These are phyloP conservation scores for Neolamprologus sp. DNA, from an alignment of 2,113 vertebrate genomes.

Conservation along the genomic window DNA sequence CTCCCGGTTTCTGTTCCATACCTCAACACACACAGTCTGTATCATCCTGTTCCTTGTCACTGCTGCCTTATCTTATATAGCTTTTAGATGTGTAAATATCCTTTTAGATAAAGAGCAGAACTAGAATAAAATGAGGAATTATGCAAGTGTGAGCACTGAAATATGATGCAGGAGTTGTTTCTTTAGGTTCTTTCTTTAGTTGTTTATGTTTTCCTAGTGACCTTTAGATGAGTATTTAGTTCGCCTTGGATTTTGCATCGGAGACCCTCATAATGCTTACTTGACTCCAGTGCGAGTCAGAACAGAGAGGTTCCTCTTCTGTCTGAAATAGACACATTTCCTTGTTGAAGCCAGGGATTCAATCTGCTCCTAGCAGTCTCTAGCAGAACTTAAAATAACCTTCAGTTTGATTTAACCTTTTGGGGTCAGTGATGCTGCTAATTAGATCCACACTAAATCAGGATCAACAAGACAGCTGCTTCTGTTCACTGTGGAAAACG, in stretches of 20 bases:
- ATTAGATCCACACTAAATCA: constrained; percentile 24
- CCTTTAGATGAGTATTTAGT: not conserved
- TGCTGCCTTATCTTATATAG: not conserved
- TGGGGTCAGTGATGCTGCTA: constrained; percentile 32
- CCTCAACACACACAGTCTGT: not conserved
- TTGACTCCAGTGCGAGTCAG: not conserved
- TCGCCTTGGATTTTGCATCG: not conserved
- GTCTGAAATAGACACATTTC: constrained; percentile 43
- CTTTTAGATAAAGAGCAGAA: constrained; percentile 6
- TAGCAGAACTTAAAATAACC: constrained; percentile 62
- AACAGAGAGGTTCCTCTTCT: constrained; percentile 33
- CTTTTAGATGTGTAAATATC: not conserved
- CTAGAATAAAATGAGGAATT: not conserved
- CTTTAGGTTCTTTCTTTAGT: not conserved
- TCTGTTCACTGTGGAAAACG: not conserved
- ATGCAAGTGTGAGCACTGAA: not conserved
- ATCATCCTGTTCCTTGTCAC: constrained; percentile 7
- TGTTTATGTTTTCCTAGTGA: not conserved
- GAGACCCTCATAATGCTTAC: not conserved
- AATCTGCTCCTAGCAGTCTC: constrained; percentile 35
- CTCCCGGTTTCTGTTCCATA: not conserved
- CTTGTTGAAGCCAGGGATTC: constrained; percentile 27
- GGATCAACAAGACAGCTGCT: constrained; percentile 40
- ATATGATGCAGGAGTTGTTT: not conserved
- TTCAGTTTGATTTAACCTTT: constrained; percentile 62